Evolutionary conservation across 2,888 invertebrate genomes (phyloP), one percentile per base, ranked within the genome.

Genomic region (Rotaria sp.): DNA sequence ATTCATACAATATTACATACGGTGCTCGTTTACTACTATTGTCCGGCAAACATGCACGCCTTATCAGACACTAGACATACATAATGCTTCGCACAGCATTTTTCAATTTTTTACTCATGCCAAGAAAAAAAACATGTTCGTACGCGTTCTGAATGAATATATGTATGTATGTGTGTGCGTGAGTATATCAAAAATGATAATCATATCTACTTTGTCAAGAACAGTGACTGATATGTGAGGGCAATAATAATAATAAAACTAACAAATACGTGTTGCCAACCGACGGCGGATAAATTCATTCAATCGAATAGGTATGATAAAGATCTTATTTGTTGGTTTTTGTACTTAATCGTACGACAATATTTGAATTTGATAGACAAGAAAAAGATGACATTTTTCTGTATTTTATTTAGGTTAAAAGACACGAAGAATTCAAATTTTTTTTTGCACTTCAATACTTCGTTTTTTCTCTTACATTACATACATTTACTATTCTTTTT

Each of bases 11-110:
- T 67, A 67, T 30, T 67, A 67, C 35, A 67, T 67, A 30, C 67
- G 35, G 67, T 67, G 67, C 67, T 67, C 67, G 67, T 67, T 67
- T 67, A 67, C 67, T 67, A 67, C 67, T 18, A 67, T 67, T 67
- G 67, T 67, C 35, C 67, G 30, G 67, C 67, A 67, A 67, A 8
- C 35, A 67, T 35, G 21, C 67, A 8, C 67, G 35, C 38, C 35
- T 67, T 67, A 67, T 67, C 67, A 35, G 35, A 67, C 67, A 67
- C 21, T 67, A 67, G 18, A 57, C 10, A 57, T 57, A 67, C 35
- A 67, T 67, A 21, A 67, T 67, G 35, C 8, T 67, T 67, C 67
- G 15, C 35, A 30, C 67, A 67, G 21, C 67, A 67, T 35, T 67
- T 67, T 67, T 35, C 35, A 35, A 67, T 67, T 67, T n/a, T 35